These are phyloP conservation scores for Brachyopa scutellaris DNA, from an alignment of 2,888 invertebrate genomes.

Conservation along the genomic window DNA sequence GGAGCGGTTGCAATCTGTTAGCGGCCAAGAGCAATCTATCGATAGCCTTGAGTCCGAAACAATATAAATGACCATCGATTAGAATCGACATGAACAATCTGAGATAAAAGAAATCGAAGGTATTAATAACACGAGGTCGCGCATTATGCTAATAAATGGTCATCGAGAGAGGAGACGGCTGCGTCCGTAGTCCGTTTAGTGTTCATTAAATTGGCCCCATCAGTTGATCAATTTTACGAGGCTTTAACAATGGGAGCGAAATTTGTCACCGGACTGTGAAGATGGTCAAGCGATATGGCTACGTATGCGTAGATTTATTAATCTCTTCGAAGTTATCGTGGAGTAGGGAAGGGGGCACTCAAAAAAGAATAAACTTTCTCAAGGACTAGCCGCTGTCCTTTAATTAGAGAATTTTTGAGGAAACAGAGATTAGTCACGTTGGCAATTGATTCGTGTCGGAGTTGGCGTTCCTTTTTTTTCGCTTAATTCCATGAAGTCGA, in stretches of 20 bases:
- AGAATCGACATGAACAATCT: slow-evolving; percentile 51
- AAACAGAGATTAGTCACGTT: slow-evolving; percentile 34
- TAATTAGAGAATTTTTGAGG: slow-evolving; percentile 31
- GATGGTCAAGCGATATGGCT: slow-evolving; percentile 44
- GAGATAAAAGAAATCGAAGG: slow-evolving; percentile 47
- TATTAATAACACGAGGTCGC: slow-evolving; percentile 50
- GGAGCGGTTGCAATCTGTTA: slow-evolving; percentile 24
- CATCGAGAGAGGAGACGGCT: slow-evolving; percentile 6
- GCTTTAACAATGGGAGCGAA: slow-evolving; percentile 41
- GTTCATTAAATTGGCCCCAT: slow-evolving; percentile 38
- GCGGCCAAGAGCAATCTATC: slow-evolving; percentile 29
- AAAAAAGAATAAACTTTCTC: slow-evolving; percentile 7
- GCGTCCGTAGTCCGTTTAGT: slow-evolving; percentile 29
- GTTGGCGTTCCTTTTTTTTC: not conserved
- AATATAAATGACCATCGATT: slow-evolving; percentile 58
- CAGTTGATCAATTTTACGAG: slow-evolving; percentile 33
- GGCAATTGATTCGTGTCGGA: slow-evolving; percentile 39
- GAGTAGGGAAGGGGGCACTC: not conserved
- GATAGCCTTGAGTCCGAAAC: slow-evolving; percentile 52
- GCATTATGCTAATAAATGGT: slow-evolving; percentile 57
- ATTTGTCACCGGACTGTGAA: slow-evolving; percentile 30
- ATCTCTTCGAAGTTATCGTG: not conserved
- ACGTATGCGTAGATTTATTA: slow-evolving; percentile 4
- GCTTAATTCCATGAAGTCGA: not conserved
- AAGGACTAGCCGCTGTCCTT: slow-evolving; percentile 20